Evolutionary conservation across 2,113 vertebrate genomes (phyloP).

Genomic region (Thomomys bottae): DNA sequence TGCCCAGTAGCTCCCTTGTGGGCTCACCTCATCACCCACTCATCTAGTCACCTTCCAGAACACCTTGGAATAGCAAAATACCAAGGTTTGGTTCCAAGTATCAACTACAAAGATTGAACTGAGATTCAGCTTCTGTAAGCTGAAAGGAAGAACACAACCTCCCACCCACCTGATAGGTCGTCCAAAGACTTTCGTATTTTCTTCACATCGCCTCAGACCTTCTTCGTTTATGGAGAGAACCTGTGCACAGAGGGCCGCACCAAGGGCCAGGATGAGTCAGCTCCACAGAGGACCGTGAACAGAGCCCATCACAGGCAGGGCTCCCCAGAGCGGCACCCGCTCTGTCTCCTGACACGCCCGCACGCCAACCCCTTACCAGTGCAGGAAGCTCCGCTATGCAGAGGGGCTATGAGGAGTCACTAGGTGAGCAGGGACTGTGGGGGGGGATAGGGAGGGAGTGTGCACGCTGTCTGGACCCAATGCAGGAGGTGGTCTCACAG

Average conservation of each 20-base stretch:
- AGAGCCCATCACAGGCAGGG: no score
- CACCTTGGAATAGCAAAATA: background rate
- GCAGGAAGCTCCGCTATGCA: accelerated
- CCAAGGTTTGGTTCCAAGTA: background rate
- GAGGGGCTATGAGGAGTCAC: accelerated
- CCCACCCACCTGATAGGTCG: constrained; percentile 93
- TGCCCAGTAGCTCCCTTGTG: background rate
- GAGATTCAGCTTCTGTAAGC: background rate
- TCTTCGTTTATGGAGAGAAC: constrained; percentile 98
- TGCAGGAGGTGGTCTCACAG: background rate
- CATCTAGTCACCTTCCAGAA: background rate
- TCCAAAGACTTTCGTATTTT: constrained; percentile 96
- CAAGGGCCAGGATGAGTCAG: background rate
- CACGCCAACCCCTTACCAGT: background rate
- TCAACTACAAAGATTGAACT: background rate
- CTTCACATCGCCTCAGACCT: constrained; percentile 94
- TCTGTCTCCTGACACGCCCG: background rate
- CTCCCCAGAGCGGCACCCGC: no score
- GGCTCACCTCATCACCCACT: accelerated
- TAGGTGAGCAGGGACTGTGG: background rate
- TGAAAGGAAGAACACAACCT: background rate
- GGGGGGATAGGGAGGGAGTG: accelerated
- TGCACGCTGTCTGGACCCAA: background rate
- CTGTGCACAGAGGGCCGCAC: constrained; percentile 75
- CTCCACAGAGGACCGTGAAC: no score